Evolutionary conservation across 2,888 invertebrate genomes (phyloP), one percentile per base, ranked within the genome.

Genomic region (Ophioninae sp.): DNA sequence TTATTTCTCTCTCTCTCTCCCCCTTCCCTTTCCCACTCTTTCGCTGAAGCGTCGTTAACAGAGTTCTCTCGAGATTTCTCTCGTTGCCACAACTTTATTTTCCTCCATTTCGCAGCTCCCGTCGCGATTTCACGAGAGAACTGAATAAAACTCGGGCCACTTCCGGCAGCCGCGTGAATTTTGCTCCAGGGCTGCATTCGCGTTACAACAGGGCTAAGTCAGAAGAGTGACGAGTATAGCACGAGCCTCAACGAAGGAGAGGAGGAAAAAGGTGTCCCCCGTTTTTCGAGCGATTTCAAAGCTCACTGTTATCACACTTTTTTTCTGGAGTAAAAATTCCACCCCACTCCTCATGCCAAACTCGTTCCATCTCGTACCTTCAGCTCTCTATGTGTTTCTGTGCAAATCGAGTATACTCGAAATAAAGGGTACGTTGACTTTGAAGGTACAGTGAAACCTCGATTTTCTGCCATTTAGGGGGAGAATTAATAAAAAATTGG

Each of bases 81-180:
- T 39, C 44, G 20, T 79, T 56, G 82, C 17, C 75, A 72, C 72
- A 77, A 73, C 56, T 68, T 77, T 83, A 76, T 72, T 50, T 64
- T 21, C 59, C n/a, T 41, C 59, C 20, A 20, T 62, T 56, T 56
- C 30, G 69, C 44, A 23, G 30, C 69, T 76, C 84, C 85, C 83
- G 79, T 77, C 62, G 78, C 85, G 87, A 88, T 88, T 87, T 84
- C 76, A 84, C 70, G 87, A 73, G 76, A 86, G 59, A 87, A 88
- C 86, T 88, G 89, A 88, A 89, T 89, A 88, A 88, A 89, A 87
- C 85, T 88, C 86, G 84, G 85, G 87, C 85, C 85, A 87, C 85
- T 87, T 85, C 82, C 82, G 79, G 85, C 83, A 20, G 39, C 10
- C 37, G 44, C 65, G 83, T 68, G 70, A 76, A 79, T 83, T 74